These are phyloP conservation scores for Drosophila ficusphila DNA, from an alignment of 1,140 invertebrate species.

Conservation along the genomic window DNA sequence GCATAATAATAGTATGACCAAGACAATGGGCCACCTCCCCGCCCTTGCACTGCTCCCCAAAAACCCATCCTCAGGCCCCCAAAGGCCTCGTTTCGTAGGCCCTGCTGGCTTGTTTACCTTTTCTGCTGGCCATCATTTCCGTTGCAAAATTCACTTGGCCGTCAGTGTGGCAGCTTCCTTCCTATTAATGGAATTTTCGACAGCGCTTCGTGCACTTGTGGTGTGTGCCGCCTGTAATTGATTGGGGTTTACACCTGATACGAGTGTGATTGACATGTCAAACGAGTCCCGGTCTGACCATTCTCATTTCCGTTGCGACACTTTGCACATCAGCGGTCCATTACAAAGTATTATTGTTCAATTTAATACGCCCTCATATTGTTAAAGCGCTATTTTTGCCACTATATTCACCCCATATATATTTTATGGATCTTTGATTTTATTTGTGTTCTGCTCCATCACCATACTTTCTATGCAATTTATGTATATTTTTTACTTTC, in stretches of 20 bases:
- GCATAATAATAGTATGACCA: conserved; percentile 49
- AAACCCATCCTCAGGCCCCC: background rate
- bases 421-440: too few species aligned
- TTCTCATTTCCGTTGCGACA: conserved; percentile 57
- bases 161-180: conserved; percentile 59
- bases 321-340: background rate
- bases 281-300: conserved; percentile 10
- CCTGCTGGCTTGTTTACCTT: conserved; percentile 45
- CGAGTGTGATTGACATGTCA: conserved; percentile 71
- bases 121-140: conserved; percentile 56
- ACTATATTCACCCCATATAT: too few species aligned
- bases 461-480: too few species aligned
- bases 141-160: conserved; percentile 60
- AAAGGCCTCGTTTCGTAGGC: conserved; percentile 3
- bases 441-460: too few species aligned
- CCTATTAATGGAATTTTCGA: conserved; percentile 25
- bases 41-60: too few species aligned
- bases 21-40: conserved; percentile 24
- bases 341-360: background rate
- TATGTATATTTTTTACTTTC: too few species aligned
- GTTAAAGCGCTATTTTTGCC: background rate
- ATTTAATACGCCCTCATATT: background rate
- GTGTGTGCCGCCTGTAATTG: conserved; percentile 57
- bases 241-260: conserved; percentile 60
- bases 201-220: conserved; percentile 36